Conservation (phyloP, 2,113 vertebrate species). For the Miniopterus natalensis region DNA sequence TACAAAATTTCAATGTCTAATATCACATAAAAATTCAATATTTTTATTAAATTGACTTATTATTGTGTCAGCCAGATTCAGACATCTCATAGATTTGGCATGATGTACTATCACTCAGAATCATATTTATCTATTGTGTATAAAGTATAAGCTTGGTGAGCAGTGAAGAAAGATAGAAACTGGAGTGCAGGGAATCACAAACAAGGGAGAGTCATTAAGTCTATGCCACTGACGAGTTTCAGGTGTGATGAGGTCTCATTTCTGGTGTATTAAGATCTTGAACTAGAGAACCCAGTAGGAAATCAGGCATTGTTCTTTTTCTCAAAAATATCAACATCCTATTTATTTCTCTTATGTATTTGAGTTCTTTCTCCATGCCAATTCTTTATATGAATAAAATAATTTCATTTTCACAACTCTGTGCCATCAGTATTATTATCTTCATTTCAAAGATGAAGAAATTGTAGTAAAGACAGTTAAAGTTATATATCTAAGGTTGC, state of each 20-base stretch:
- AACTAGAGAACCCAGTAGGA: neutral
- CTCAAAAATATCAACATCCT: neutral
- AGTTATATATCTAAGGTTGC: neutral
- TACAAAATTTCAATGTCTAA: neutral
- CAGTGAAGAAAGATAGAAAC: neutral
- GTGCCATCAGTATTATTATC: neutral
- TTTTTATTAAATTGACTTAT: neutral
- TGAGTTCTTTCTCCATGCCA: neutral
- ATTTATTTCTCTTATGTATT: neutral
- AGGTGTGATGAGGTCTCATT: neutral
- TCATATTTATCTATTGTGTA: neutral
- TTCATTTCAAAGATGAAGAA: neutral
- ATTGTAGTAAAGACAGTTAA: neutral
- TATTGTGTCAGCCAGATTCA: neutral
- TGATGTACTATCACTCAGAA: neutral
- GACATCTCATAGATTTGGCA: neutral
- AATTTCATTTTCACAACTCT: neutral
- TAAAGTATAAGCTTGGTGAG: neutral
- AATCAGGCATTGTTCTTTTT: neutral
- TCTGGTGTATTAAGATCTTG: neutral
- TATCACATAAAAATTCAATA: slow-evolving; percentile 23
- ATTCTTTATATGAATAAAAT: slow-evolving; percentile 10
- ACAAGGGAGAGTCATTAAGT: neutral
- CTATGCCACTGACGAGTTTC: neutral
- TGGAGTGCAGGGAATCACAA: neutral